Evolutionary conservation across 2,888 invertebrate species (phyloP), one percentile per base, ranked within the genome.

Genomic region (Acleris emargana): DNA sequence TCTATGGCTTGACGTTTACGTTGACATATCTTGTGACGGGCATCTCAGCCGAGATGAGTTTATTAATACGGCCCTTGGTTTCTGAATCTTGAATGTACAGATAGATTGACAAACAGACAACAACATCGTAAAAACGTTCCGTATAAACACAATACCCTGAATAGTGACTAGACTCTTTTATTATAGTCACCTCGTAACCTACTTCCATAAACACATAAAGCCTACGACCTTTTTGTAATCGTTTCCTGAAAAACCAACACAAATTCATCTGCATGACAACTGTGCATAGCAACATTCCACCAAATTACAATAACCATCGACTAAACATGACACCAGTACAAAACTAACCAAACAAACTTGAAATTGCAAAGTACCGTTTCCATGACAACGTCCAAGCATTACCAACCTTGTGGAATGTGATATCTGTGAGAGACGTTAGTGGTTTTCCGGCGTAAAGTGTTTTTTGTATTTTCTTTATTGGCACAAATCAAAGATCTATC

Each of bases 311-410:
- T 20, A 54, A 42, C 59, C 3, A 49, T 20, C 25, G 9, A 18
- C 18, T 38, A 11, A 38, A 38, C 32, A 32, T 18, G n/a, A 22
- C 28, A 49, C 18, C 5, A 52, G 38, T 5, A 25, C 54, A 16
- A 7, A 55, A 17, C 11, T 4, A 5, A 9, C 16, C 1, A 9
- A 13, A 20, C 32, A 5, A 11, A 55, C 20, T 43, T 5, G 42
- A 2, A 67, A 45, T 47, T 63, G 57, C 63, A 58, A 28, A 25
- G 13, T 42, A 28, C n/a, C n/a, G 58, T 69, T 49, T 25, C 69
- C 62, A 62, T 69, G 47, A 47, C 64, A 68, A 69, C 68, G 45
- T 52, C 11, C 20, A 16, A 20, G 9, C 2, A 11, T 55, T 38
- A 22, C 7, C 3, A 38, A 38, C 13, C 38, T 13, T 13, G 38